Evolutionary conservation across 2,113 vertebrate genomes (phyloP).

Genomic region (Philantomba maxwellii): DNA sequence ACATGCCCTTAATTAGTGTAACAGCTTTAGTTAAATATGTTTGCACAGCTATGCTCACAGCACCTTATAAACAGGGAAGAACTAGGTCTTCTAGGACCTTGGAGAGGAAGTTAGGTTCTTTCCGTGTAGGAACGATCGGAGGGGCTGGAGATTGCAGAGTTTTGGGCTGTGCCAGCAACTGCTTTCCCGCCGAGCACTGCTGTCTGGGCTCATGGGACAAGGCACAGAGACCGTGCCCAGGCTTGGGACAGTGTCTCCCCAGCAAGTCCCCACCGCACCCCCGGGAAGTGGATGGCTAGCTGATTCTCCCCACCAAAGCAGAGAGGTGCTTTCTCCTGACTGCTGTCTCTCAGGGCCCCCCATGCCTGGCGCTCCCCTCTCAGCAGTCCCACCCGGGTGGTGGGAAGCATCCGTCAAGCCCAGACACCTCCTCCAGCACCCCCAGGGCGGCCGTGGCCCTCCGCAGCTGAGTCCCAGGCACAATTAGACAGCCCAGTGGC

Average conservation of each 20-base stretch:
- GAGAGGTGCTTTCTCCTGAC: background rate
- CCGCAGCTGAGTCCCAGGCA: background rate
- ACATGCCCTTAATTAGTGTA: constrained; percentile 28
- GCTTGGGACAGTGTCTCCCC: background rate
- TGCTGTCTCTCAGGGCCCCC: background rate
- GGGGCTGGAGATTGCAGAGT: background rate
- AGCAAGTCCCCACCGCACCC: background rate
- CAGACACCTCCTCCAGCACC: background rate
- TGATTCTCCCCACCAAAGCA: background rate
- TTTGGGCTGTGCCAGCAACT: background rate
- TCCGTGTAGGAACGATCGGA: background rate
- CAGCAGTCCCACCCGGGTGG: background rate
- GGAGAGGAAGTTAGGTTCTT: background rate
- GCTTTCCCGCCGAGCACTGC: rapidly evolving
- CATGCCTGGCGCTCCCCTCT: background rate
- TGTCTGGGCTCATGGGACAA: background rate
- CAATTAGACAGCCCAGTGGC: background rate
- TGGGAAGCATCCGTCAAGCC: background rate
- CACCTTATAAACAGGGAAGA: background rate
- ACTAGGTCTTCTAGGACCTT: background rate
- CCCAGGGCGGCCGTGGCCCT: background rate
- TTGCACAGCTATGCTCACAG: background rate
- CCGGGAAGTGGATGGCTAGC: background rate
- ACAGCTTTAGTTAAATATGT: background rate
- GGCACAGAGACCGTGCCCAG: background rate